Evolutionary conservation across 2,888 invertebrate genomes (phyloP).

Genomic region (Plutella xylostella): DNA sequence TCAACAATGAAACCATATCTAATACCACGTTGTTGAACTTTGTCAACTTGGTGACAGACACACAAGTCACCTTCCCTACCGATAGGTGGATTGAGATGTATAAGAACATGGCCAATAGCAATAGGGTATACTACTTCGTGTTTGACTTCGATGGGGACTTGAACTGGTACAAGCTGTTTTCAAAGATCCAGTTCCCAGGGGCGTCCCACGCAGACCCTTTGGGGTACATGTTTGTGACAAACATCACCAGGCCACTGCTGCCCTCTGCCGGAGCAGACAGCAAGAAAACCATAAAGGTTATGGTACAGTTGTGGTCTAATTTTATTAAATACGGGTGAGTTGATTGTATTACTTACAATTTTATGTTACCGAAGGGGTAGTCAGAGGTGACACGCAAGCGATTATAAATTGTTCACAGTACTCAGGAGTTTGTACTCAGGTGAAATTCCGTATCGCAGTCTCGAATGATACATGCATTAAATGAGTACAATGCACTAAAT

Average conservation of each 20-base stretch:
- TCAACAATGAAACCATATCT: slow-evolving; percentile 17
- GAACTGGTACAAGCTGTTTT: slow-evolving; percentile 16
- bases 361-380: slow-evolving; percentile 6
- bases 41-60: slow-evolving; percentile 21
- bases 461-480: too few species aligned
- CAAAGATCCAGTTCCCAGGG: slow-evolving; percentile 13
- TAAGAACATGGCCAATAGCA: slow-evolving; percentile 11
- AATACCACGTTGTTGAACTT: slow-evolving; percentile 10
- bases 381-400: too few species aligned
- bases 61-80: slow-evolving; percentile 17
- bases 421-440: neutral
- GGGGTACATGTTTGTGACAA: slow-evolving; percentile 23
- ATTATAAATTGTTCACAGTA: too few species aligned
- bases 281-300: slow-evolving; percentile 15
- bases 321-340: slow-evolving; percentile 25
- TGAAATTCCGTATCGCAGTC: slow-evolving; percentile 5
- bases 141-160: slow-evolving; percentile 21
- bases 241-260: slow-evolving; percentile 13
- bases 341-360: too few species aligned
- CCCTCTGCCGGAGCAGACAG: slow-evolving; percentile 15
- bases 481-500: too few species aligned
- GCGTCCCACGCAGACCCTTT: slow-evolving; percentile 18
- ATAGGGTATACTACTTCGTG: slow-evolving; percentile 18
- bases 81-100: slow-evolving; percentile 18
- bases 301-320: slow-evolving; percentile 19